phyloP scores from a whole-genome alignment of 64 coral and sea anemone species.

The Hydrozoanthus tunicans region DNA sequence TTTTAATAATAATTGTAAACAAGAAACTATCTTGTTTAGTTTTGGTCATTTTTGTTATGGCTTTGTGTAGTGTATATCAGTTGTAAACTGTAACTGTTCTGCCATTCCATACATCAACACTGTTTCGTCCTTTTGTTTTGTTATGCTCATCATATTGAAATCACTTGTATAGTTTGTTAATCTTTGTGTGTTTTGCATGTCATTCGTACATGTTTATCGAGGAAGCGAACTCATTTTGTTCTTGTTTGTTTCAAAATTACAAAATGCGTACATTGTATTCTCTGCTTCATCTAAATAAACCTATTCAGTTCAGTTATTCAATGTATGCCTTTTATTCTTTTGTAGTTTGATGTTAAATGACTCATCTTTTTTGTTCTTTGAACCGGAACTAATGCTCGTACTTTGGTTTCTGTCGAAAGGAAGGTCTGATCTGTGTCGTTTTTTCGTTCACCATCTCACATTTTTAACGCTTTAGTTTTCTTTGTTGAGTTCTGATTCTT shows the following conservation, averaged over 20 bases:
- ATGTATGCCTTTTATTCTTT: neutral
- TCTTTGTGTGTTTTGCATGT: neutral
- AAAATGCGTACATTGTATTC: slow-evolving; percentile 32
- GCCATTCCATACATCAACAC: too few species aligned
- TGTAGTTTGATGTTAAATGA: neutral
- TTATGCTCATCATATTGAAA: too few species aligned
- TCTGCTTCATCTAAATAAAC: slow-evolving; percentile 22
- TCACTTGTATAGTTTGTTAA: neutral
- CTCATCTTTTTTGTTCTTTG: neutral
- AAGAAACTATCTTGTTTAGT: neutral
- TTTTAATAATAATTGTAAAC: neutral
- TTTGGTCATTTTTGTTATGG: too few species aligned
- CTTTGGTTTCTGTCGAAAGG: neutral
- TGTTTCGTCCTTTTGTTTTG: too few species aligned
- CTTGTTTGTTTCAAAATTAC: neutral
- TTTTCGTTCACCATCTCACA: neutral
- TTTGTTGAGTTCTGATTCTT: neutral
- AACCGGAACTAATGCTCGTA: neutral
- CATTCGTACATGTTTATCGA: neutral
- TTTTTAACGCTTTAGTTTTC: neutral
- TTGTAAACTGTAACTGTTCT: too few species aligned
- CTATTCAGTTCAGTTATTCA: neutral
- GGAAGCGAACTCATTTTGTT: neutral
- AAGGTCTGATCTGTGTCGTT: neutral
- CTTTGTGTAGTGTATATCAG: too few species aligned